Percentiles rank a stretch among this genome's conserved stretches.
Conservation (phyloP, 2,888 invertebrate species). For the Laspeyria flexula region DNA sequence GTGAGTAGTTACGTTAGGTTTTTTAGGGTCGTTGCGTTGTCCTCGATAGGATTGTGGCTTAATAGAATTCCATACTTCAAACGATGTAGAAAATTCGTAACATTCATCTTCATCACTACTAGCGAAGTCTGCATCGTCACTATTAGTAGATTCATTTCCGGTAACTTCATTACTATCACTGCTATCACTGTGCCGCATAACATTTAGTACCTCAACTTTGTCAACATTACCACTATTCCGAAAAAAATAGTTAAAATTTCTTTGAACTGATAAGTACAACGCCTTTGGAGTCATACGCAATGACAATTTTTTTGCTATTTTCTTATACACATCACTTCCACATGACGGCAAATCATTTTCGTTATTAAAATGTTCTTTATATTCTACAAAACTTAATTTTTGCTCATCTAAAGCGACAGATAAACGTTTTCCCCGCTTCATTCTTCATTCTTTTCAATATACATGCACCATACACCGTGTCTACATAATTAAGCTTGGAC, state of each 20-base stretch:
- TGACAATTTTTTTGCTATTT: constrained; percentile 4
- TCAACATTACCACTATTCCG: constrained; percentile 2
- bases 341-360: constrained; percentile 6
- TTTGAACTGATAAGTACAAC: constrained; percentile 10
- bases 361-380: constrained; percentile 5
- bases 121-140: constrained; percentile 2
- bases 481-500: too few relatives aligned
- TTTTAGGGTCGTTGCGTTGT: constrained; percentile 3
- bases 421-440: constrained; percentile 10
- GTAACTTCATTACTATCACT: constrained; percentile 2
- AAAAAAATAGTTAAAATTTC: constrained; percentile 1
- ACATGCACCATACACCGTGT: too few relatives aligned
- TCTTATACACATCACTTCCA: constrained; percentile 9
- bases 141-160: constrained; percentile 2
- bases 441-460: too few relatives aligned
- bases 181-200: constrained; percentile 2
- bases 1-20: constrained; percentile 1
- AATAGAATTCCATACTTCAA: constrained; percentile 3
- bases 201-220: constrained; percentile 2
- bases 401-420: constrained; percentile 12
- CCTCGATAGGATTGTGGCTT: constrained; percentile 1
- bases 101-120: constrained; percentile 3
- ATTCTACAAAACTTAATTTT: constrained; percentile 5
- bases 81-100: constrained; percentile 3
- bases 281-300: constrained; percentile 10